phyloP scores from a whole-genome alignment of 1,140 invertebrate species.

The Phenacoccus solenopsis region DNA sequence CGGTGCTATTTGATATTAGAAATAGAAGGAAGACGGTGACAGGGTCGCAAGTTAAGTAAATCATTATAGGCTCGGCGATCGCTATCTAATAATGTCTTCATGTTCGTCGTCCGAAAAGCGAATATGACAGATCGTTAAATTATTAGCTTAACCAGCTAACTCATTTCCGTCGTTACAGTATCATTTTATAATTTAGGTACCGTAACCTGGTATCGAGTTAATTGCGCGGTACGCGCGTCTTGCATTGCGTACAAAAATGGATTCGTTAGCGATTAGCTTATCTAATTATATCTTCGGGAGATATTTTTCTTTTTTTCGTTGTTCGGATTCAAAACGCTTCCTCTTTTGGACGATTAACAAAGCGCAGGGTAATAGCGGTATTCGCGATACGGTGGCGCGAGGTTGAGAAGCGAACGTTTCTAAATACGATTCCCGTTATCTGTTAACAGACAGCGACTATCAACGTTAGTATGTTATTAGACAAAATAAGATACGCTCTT shows the following conservation, averaged over 20 bases:
- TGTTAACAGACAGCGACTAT: background rate
- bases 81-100: background rate
- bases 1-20: background rate
- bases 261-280: conserved; percentile 7
- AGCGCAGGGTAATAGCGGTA: background rate
- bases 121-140: conserved; percentile 13
- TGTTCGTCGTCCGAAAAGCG: background rate
- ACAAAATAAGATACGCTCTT: background rate
- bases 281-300: background rate
- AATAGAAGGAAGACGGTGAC: background rate
- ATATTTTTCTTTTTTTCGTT: background rate
- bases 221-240: background rate
- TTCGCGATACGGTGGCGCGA: too few species aligned
- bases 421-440: background rate
- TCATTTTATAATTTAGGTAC: conserved; percentile 9
- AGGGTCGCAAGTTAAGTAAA: background rate
- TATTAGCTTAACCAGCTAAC: conserved; percentile 11
- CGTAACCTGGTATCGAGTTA: background rate
- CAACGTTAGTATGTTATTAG: background rate
- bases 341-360: background rate
- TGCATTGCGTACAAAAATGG: too few species aligned
- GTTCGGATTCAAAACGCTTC: background rate
- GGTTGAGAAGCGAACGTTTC: too few species aligned
- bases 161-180: background rate
- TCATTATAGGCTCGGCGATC: background rate